Percentiles rank a stretch among this genome's conserved stretches.
Evolutionary conservation across 2,888 invertebrate genomes (phyloP).

Genomic region (Andricus quercusramuli): DNA sequence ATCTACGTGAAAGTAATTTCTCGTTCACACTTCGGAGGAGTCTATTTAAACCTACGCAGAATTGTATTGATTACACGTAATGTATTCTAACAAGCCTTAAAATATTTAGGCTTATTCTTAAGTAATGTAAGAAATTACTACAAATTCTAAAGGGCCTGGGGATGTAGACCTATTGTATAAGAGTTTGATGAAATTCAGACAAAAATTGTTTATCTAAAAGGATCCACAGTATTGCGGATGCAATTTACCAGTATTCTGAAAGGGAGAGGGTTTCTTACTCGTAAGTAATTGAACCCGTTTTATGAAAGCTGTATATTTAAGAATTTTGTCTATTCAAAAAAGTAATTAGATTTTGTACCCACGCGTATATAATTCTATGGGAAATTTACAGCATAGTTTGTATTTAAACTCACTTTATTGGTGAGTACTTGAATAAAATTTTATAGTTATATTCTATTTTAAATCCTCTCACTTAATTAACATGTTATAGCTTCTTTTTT

Average conservation of each 20-base stretch:
- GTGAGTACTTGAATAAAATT: constrained; percentile 34
- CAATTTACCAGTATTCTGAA: constrained; percentile 21
- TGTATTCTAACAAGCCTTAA: neutral
- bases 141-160: neutral
- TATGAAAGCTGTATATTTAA: neutral
- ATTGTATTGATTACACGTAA: constrained; percentile 58
- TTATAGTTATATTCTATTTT: constrained; percentile 10
- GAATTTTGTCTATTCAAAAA: neutral
- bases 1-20: constrained; percentile 61
- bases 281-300: neutral
- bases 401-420: constrained; percentile 10
- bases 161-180: neutral
- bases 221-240: neutral
- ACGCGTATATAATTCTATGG: constrained; percentile 25
- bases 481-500: too few species aligned
- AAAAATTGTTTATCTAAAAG: neutral
- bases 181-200: neutral
- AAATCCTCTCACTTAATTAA: neutral
- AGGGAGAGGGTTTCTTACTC: neutral
- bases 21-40: constrained; percentile 64
- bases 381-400: constrained; percentile 37
- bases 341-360: neutral
- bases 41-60: constrained; percentile 62
- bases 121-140: neutral
- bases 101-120: neutral